Conservation (phyloP, 2,113 vertebrate genomes). For the Semnornis frantzii region DNA sequence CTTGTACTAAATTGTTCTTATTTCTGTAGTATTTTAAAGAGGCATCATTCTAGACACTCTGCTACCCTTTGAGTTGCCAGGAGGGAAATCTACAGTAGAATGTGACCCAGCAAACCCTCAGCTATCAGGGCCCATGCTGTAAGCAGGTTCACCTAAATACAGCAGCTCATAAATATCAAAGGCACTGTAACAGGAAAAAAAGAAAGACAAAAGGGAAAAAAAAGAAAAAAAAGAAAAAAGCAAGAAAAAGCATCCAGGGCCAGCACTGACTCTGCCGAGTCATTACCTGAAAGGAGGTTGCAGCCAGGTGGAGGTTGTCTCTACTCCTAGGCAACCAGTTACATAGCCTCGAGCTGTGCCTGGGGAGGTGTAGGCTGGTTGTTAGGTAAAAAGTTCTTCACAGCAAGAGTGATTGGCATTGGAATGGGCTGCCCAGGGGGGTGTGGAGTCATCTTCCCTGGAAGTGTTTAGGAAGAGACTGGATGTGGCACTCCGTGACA, state of each 20-base stretch:
- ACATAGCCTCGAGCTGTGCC: no score
- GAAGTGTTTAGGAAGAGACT: no score
- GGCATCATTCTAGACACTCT: not conserved
- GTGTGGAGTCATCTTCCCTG: no score
- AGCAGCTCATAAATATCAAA: not conserved
- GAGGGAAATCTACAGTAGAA: not conserved
- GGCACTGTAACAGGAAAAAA: not conserved
- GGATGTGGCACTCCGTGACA: no score
- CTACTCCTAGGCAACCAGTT: no score
- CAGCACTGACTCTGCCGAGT: not conserved
- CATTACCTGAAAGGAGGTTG: no score
- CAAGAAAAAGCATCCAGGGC: not conserved
- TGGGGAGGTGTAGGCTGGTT: no score
- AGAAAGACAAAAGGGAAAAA: not conserved
- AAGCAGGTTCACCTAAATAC: not conserved
- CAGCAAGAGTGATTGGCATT: no score
- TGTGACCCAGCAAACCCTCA: not conserved
- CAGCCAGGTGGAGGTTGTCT: no score
- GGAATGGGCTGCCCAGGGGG: no score
- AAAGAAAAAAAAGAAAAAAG: not conserved
- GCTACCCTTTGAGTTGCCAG: not conserved
- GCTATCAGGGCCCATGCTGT: accelerated
- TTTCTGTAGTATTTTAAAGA: not conserved
- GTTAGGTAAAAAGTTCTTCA: no score
- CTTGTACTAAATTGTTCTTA: not conserved